Percentiles rank a stretch among this genome's conserved stretches.
Conservation (phyloP, 2,113 vertebrate species). For the Entomyzon cyanotis region DNA sequence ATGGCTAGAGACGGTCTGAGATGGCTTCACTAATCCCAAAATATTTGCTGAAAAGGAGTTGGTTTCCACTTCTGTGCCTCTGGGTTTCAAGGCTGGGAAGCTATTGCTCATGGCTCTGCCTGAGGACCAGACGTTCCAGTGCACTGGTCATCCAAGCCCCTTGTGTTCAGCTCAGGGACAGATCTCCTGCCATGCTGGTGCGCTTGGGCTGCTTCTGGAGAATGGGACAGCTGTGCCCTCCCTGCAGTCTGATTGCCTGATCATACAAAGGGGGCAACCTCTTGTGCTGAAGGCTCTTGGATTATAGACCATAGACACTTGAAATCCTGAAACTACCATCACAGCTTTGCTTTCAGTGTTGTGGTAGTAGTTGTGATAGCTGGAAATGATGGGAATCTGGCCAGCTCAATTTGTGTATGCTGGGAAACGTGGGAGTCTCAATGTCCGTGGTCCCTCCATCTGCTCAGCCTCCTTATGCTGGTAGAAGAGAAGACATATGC, state of each 20-base stretch:
- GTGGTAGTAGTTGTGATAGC: neutral
- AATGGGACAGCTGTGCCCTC: neutral
- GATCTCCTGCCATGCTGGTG: neutral
- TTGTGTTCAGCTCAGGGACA: accelerated
- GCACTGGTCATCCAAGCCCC: accelerated
- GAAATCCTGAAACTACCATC: neutral
- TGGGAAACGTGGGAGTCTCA: neutral
- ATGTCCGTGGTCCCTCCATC: neutral
- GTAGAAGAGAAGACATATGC: neutral
- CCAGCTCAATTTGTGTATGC: neutral
- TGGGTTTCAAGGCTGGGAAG: neutral
- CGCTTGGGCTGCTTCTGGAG: neutral
- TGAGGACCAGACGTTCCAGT: neutral
- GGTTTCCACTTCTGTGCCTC: neutral
- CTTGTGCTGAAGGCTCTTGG: neutral
- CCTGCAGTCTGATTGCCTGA: neutral
- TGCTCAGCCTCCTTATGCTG: neutral
- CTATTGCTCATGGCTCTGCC: neutral
- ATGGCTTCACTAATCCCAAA: neutral
- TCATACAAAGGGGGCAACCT: neutral
- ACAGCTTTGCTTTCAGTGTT: neutral
- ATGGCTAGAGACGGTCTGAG: neutral
- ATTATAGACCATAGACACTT: neutral
- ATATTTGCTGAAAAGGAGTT: neutral
- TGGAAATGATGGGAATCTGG: neutral